Evolutionary conservation across 2,113 vertebrate species (phyloP).

Genomic region (Taxidea taxus): DNA sequence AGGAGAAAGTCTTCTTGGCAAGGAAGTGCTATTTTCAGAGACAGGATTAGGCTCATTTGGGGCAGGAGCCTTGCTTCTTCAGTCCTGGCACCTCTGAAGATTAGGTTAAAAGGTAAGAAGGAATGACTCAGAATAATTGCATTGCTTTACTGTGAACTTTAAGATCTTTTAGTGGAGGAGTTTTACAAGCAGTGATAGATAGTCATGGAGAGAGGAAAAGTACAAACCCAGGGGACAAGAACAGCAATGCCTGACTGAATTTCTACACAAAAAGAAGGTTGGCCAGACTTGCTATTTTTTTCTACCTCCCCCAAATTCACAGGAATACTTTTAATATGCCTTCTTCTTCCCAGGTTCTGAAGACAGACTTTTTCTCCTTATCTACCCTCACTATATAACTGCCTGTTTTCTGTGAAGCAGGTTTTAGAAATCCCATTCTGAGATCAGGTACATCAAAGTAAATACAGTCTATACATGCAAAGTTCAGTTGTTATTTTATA

Average conservation of each 20-base stretch:
- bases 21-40: conserved; percentile 59
- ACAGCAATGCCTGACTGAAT: conserved; percentile 37
- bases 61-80: conserved; percentile 33
- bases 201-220: conserved; percentile 51
- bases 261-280: conserved; percentile 49
- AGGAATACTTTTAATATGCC: conserved; percentile 35
- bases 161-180: conserved; percentile 39
- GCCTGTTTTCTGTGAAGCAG: background rate
- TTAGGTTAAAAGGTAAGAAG: conserved; percentile 65
- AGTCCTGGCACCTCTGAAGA: conserved; percentile 52
- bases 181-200: conserved; percentile 64
- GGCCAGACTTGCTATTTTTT: conserved; percentile 17
- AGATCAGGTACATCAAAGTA: background rate
- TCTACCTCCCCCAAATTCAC: background rate
- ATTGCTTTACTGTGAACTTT: conserved; percentile 57
- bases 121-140: conserved; percentile 69
- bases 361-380: background rate
- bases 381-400: background rate
- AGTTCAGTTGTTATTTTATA: conserved; percentile 17
- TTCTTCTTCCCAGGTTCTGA: background rate
- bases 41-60: conserved; percentile 60
- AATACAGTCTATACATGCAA: background rate
- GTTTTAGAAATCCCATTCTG: conserved; percentile 17
- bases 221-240: conserved; percentile 55
- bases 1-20: conserved; percentile 63